phyloP scores from a whole-genome alignment of 2,797 vertebrate species.

The Mastacembelus armatus region DNA sequence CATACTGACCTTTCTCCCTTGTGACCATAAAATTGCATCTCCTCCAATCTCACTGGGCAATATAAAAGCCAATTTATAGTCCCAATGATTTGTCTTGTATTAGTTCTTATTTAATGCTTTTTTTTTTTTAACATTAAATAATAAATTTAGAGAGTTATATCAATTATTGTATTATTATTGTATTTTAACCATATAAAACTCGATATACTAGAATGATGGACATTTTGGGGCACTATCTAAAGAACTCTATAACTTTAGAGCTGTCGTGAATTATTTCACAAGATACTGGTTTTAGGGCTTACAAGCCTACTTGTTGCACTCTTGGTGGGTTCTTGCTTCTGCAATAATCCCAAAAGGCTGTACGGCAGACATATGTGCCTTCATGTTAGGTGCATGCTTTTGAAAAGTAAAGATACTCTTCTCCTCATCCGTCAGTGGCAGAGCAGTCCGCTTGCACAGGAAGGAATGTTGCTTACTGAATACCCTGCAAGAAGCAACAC shows the following conservation, averaged over 20 bases:
- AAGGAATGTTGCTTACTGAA: conserved; percentile 57
- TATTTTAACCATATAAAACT: too few species aligned
- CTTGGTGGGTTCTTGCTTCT: conserved; percentile 39
- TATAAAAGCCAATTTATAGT: neutral
- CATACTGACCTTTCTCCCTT: conserved; percentile 76
- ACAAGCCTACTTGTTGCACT: conserved; percentile 7
- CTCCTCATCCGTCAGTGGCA: conserved; percentile 60
- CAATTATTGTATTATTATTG: too few species aligned
- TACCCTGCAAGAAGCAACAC: conserved; percentile 48
- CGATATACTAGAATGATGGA: neutral
- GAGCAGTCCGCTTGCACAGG: conserved; percentile 48
- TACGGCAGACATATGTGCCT: neutral
- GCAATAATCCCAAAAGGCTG: conserved; percentile 1
- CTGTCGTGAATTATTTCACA: neutral
- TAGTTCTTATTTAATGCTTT: too few species aligned
- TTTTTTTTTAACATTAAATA: neutral
- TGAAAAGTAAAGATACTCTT: conserved; percentile 35
- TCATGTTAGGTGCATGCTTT: neutral
- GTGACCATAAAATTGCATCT: neutral
- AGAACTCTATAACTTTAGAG: conserved; percentile 28
- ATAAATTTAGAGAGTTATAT: conserved; percentile 25
- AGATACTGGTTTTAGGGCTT: conserved; percentile 4
- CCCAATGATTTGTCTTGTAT: neutral
- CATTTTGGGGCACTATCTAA: neutral
- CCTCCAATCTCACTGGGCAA: conserved; percentile 23